Conservation (phyloP, 2,797 vertebrate species). For the Tokudaia tokunoshimensis region DNA sequence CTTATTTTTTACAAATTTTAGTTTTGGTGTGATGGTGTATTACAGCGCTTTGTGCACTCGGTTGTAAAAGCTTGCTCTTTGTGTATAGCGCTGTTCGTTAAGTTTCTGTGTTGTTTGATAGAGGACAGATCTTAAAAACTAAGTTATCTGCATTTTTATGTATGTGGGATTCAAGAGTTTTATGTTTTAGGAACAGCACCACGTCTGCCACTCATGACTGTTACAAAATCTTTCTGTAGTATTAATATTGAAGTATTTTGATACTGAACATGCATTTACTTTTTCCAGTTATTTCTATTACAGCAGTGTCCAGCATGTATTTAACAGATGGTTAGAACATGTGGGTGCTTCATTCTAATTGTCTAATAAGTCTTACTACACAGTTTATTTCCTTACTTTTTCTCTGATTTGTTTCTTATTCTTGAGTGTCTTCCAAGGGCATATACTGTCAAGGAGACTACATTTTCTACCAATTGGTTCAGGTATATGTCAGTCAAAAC, state of each 20-base stretch:
- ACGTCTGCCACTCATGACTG: neutral
- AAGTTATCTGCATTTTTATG: neutral
- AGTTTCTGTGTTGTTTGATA: neutral
- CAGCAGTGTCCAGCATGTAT: neutral
- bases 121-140: neutral
- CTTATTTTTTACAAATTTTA: neutral
- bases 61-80: slow-evolving; percentile 8
- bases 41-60: neutral
- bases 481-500: neutral
- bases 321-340: neutral
- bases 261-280: neutral
- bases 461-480: neutral
- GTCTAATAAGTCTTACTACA: neutral
- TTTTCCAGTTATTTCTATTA: slow-evolving; percentile 22
- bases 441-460: neutral
- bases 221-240: neutral
- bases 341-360: neutral
- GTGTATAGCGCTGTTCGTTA: neutral
- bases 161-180: neutral
- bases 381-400: slow-evolving; percentile 32
- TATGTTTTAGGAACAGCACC: neutral
- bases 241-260: neutral
- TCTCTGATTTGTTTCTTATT: neutral
- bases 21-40: neutral
- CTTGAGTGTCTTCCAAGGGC: neutral